Evolutionary conservation across 2,113 vertebrate genomes (phyloP), one percentile per base, ranked within the genome.

Genomic region (Paratilapia polleni): DNA sequence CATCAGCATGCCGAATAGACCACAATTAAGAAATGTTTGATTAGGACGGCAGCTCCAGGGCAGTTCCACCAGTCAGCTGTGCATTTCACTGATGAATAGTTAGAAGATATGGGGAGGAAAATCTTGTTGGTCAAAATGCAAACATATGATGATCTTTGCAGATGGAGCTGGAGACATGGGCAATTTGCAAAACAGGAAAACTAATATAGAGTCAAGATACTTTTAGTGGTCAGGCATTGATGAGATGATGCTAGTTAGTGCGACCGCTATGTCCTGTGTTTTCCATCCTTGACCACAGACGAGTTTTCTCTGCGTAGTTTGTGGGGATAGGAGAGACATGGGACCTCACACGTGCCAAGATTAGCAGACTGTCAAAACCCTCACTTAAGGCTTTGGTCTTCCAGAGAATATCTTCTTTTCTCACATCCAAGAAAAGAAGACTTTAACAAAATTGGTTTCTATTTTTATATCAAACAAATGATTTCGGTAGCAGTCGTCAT

Each of bases 161-260:
- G 91, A 93, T 90, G 89, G 86, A 83, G 73, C 66, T 87, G 82
- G 84, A 91, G 90, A 91, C 90, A 92, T 80, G 91, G 89, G 84
- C 84, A 85, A 93, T 92, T 94, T 93, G 79, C 81, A 92, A 93
- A 93, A 93, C 86, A 92, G 92, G 92, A 94, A 95, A 92, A 89
- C 90, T 91, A 95, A 94, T 92, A 91, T 89, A 88, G 90, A 88
- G 87, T 91, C 78, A 70, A 78, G 84, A 90, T 90, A 79, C 80
- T 89, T 87, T 93, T 82, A 85, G 92, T 89, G 92, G 92, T 93
- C 68, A 31, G 78, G 34, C 90, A 90, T 88, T 94, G 90, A 93
- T 94, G 90, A 93, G 77, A 93, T 91, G 91, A 93, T 87, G 93
- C 90, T 93, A 86, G 93, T 95, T 95, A 91, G 93, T 59, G 80